Conservation (phyloP, 2,797 vertebrate species). For the Pempheris klunzingeri region DNA sequence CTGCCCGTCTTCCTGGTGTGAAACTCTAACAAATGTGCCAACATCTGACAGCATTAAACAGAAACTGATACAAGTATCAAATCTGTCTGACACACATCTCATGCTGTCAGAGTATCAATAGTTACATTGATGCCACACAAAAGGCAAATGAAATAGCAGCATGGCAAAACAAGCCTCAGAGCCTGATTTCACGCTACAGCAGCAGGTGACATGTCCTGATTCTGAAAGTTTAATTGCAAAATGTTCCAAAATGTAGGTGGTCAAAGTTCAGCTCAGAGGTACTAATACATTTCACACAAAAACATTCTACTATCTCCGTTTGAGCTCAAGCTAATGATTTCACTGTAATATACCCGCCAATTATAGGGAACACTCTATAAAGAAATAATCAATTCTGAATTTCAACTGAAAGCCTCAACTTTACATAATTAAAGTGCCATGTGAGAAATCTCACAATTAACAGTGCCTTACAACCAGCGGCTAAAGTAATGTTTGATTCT, state of each 20-base stretch:
- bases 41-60: slow-evolving; percentile 48
- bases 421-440: slow-evolving; percentile 79
- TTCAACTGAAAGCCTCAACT: slow-evolving; percentile 63
- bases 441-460: slow-evolving; percentile 80
- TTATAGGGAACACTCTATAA: slow-evolving; percentile 38
- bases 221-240: slow-evolving; percentile 55
- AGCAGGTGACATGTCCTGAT: slow-evolving; percentile 45
- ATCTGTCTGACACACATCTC: slow-evolving; percentile 50
- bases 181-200: slow-evolving; percentile 50
- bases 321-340: slow-evolving; percentile 36
- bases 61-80: slow-evolving; percentile 54
- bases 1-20: slow-evolving; percentile 68
- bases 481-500: slow-evolving; percentile 73
- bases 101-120: slow-evolving; percentile 65
- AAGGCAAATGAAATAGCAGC: slow-evolving; percentile 58
- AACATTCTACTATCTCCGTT: slow-evolving; percentile 18
- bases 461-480: slow-evolving; percentile 63
- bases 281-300: slow-evolving; percentile 16
- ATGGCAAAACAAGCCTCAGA: slow-evolving; percentile 30
- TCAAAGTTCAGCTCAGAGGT: slow-evolving; percentile 49
- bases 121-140: slow-evolving; percentile 49
- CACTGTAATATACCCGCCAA: slow-evolving; percentile 35
- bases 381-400: slow-evolving; percentile 55
- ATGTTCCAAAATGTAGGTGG: slow-evolving; percentile 36
- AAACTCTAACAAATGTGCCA: slow-evolving; percentile 62